phyloP scores from a whole-genome alignment of 1,140 invertebrate genomes.

The Monochamus saltuarius region DNA sequence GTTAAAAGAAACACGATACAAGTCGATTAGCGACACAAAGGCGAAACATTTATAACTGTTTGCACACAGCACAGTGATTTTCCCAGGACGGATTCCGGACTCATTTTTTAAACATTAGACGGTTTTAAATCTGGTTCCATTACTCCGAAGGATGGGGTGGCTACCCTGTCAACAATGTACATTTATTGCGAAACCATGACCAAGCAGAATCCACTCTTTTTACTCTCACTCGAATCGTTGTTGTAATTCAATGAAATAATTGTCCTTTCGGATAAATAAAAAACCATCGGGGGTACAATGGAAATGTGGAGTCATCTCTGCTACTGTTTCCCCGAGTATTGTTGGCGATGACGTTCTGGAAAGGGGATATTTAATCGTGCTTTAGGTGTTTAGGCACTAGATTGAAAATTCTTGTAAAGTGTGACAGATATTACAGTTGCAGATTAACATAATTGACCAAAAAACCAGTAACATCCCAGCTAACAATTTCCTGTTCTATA shows the following conservation, averaged over 20 bases:
- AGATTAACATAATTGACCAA: no score
- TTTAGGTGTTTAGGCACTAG: no score
- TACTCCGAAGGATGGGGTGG: slow-evolving; percentile 28
- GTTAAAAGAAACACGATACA: no score
- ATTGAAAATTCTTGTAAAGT: no score
- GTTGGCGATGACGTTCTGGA: slow-evolving; percentile 6
- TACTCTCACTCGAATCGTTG: slow-evolving; percentile 42
- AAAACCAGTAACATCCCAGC: no score
- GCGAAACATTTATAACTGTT: slow-evolving; percentile 10
- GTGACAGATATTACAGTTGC: no score
- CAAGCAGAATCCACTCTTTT: slow-evolving; percentile 41
- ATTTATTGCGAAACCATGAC: slow-evolving; percentile 48
- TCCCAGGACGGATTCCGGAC: slow-evolving; percentile 28
- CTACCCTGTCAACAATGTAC: slow-evolving; percentile 38
- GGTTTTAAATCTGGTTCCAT: slow-evolving; percentile 40
- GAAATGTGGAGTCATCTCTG: slow-evolving; percentile 42
- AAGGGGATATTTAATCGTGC: no score
- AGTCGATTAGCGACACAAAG: background rate
- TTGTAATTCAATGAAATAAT: slow-evolving; percentile 49
- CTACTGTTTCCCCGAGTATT: slow-evolving; percentile 30
- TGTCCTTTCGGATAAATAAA: slow-evolving; percentile 47
- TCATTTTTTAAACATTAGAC: slow-evolving; percentile 44
- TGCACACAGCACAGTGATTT: slow-evolving; percentile 15
- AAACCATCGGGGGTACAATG: slow-evolving; percentile 40
- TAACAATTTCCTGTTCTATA: no score